Evolutionary conservation across 2,888 invertebrate species (phyloP), one percentile per base, ranked within the genome.

Genomic region (Drosophila borborema): DNA sequence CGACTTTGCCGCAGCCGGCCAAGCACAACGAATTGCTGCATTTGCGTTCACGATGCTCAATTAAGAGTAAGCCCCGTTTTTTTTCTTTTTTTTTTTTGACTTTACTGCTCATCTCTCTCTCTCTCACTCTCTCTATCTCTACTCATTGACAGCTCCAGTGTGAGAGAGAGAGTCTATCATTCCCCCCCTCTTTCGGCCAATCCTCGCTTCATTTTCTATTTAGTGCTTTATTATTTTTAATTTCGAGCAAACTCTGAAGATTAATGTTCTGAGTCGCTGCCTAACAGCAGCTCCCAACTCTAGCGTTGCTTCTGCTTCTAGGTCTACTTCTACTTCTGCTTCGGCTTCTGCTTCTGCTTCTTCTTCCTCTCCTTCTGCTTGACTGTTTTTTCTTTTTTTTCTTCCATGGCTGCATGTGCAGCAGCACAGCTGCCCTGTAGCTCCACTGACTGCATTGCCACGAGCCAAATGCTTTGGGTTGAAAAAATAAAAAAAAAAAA

Each of bases 201-300:
- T 34, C 34, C 31, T 43, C 75, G 78, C 82, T 85, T 87, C 73
- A 74, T 87, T 82, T 88, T 87, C 84, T 74, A 85, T 85, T 85
- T 85, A 85, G 88, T 87, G 88, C 83, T 85, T 87, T 87, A 81
- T 86, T 88, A 86, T 85, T 85, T 85, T 80, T 86, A 82, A 86
- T 85, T 85, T 88, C 67, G 70, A 81, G 73, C 84, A 65, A 74
- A 73, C 58, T 77, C 70, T 66, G 70, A 77, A 87, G 88, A 85
- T 87, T 87, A 85, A 87, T 85, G 84, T 85, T 85, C 86, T 87
- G 84, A 87, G 83, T 79, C 81, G 81, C 66, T 79, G 82, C 59
- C 66, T 43, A 40, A 40, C 54, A 43, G 53, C 54, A 43, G 48
- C 61, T 45, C n/a, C 65, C 51, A 56, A 31, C 69, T 46, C 41